These are phyloP conservation scores for Sphyrna mokarran DNA, from an alignment of 2,113 vertebrate species.

Conservation along the genomic window DNA sequence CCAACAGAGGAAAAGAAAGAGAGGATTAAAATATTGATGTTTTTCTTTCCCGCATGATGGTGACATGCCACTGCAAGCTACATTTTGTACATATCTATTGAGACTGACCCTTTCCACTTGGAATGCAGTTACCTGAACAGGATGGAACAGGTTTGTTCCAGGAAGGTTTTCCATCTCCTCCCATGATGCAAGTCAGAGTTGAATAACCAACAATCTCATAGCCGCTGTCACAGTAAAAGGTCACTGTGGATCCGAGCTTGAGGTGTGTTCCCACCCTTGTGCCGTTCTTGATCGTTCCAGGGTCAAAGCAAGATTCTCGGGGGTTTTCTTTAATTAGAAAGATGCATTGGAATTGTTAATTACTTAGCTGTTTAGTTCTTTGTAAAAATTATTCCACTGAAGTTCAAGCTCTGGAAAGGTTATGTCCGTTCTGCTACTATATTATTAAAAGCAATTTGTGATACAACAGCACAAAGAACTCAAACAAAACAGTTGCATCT, in stretches of 20 bases:
- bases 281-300: constrained; percentile 79
- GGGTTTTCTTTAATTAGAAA: constrained; percentile 75
- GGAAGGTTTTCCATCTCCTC: constrained; percentile 77
- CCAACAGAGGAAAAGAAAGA: not conserved
- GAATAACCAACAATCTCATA: constrained; percentile 80
- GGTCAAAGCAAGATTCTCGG: constrained; percentile 95
- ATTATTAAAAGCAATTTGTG: not conserved
- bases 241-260: constrained; percentile 82
- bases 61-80: not conserved
- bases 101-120: not conserved
- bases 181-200: constrained; percentile 85
- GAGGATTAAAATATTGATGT: not conserved
- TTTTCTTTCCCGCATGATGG: not conserved
- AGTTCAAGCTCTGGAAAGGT: not conserved
- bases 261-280: constrained; percentile 77
- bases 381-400: not conserved
- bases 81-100: not conserved
- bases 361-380: not conserved
- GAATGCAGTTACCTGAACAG: constrained; percentile 72
- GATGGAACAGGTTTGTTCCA: constrained; percentile 86
- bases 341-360: not conserved
- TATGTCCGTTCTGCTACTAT: not conserved
- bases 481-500: not conserved
- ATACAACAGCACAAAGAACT: not conserved
- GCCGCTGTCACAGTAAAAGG: constrained; percentile 87